phyloP scores from a whole-genome alignment of 2,797 vertebrate genomes.

The Sciurus vulgaris region DNA sequence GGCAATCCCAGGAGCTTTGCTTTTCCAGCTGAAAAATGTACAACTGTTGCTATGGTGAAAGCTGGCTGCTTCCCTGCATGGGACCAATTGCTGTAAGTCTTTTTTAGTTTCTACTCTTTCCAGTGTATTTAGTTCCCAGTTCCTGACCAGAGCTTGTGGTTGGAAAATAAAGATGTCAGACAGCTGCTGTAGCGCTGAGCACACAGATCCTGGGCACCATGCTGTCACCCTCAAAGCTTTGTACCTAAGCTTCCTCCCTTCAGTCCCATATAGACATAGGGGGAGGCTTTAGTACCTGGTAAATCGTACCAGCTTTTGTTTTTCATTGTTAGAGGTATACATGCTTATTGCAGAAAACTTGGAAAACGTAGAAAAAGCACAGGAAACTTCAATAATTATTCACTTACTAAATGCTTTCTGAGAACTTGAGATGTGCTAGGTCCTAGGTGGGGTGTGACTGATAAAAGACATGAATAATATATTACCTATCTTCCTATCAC shows the following conservation, averaged over 20 bases:
- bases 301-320: not conserved
- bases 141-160: slow-evolving; percentile 63
- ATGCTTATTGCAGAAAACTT: slow-evolving; percentile 23
- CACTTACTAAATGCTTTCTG: slow-evolving; percentile 52
- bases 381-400: slow-evolving; percentile 43
- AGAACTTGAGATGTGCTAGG: not conserved
- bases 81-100: slow-evolving; percentile 26
- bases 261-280: not conserved
- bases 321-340: not conserved
- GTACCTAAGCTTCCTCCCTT: not conserved
- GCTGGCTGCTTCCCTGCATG: not conserved
- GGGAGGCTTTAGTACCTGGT: not conserved
- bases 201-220: not conserved
- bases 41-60: slow-evolving; percentile 22
- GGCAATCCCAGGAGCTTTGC: not conserved
- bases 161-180: slow-evolving; percentile 58
- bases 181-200: slow-evolving; percentile 13
- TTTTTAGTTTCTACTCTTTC: slow-evolving; percentile 54
- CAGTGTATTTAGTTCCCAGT: slow-evolving; percentile 40
- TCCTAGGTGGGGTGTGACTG: slow-evolving; percentile 40
- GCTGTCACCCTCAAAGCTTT: not conserved
- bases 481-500: slow-evolving; percentile 21
- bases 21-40: slow-evolving; percentile 15
- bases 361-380: slow-evolving; percentile 6
- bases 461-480: not conserved